Base-by-base conservation (phyloP, 2,888 invertebrate species). In the Coecobrya sp. region DNA sequence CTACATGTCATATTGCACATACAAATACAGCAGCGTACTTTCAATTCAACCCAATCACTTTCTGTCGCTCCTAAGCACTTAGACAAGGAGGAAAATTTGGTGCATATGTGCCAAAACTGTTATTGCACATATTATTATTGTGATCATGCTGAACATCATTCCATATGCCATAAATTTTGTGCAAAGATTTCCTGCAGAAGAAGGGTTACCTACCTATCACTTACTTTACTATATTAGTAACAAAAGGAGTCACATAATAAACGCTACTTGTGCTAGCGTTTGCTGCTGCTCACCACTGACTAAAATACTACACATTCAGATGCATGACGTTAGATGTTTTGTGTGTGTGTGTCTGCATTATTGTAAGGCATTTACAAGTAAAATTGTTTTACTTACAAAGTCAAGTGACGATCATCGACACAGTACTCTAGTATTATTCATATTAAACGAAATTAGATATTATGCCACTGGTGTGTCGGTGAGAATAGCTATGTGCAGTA, bases 81-180 rank as follows among this genome's bases (percentile, higher is more conserved):
- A 22, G 2, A 70, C 36, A 70, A n/a, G 3, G 2, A 70, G 70
- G 36, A 70, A 70, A 70, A 70, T 19, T n/a, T 27, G 13, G 13
- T 42, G 70, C 42, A 70, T 76, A 42, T 76, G 30, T 68, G 73
- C 73, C 73, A 76, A 76, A 76, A 76, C 22, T 45, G 73, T 76
- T 76, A 42, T 76, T 45, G 73, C 19, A 76, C 42, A 49, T 76
- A 45, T 76, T 13, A 30, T 55, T 70, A 70, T 42, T 70, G n/a
- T 42, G 36, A 42, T 70, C 70, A 76, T 45, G 19, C 22, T 45
- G 45, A 76, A 45, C 45, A 76, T 49, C 73, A 76, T 76, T 76
- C 73, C 45, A 76, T 76, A 76, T 76, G 73, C 73, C 73, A 45
- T 76, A 22, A 42, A 70, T 70, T 59, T 70, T 36, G 30, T n/a